Evolutionary conservation across 2,888 invertebrate species (phyloP).

Genomic region (Syrista parreyssii): DNA sequence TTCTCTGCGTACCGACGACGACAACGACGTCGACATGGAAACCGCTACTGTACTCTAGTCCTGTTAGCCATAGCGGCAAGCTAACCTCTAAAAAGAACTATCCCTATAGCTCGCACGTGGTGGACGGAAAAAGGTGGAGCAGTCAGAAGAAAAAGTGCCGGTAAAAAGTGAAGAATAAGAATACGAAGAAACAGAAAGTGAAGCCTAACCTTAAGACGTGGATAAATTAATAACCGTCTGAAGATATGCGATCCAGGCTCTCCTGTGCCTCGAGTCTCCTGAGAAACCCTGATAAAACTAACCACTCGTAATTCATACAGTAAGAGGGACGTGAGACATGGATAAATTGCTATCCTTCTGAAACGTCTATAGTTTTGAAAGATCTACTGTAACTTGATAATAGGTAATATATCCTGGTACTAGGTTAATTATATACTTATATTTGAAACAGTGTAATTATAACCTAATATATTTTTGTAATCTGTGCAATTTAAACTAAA

Average conservation of each 20-base stretch:
- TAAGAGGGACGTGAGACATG: not conserved
- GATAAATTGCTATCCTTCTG: not conserved
- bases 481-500: not conserved
- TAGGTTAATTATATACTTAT: not conserved
- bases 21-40: not conserved
- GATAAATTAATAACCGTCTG: not conserved
- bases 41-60: not conserved
- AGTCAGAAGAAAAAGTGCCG: not conserved
- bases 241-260: not conserved
- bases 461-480: not conserved
- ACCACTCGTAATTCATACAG: not conserved
- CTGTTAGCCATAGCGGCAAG: not conserved
- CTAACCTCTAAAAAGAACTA: not conserved
- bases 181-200: not conserved
- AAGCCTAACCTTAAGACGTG: not conserved
- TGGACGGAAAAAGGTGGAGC: not conserved
- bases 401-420: not conserved
- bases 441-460: not conserved
- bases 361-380: not conserved
- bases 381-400: not conserved
- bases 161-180: not conserved
- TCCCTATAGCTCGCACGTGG: not conserved
- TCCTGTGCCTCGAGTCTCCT: not conserved
- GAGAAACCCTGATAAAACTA: not conserved
- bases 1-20: not conserved